phyloP scores from a whole-genome alignment of 2,113 vertebrate genomes.

The Pedionomus torquatus region DNA sequence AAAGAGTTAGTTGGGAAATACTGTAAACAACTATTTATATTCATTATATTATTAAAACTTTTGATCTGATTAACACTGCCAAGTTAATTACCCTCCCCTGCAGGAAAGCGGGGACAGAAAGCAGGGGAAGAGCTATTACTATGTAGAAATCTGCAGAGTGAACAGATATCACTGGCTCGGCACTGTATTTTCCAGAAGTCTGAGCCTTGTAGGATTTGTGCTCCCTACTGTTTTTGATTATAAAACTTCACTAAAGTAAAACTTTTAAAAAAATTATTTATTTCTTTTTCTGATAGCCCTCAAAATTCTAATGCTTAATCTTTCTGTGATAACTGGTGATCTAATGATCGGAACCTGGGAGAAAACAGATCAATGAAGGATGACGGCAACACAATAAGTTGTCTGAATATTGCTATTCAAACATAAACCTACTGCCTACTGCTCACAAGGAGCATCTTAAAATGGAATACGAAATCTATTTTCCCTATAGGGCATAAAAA shows the following conservation, averaged over 20 bases:
- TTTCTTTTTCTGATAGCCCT: background rate
- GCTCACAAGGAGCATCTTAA: background rate
- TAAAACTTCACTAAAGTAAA: background rate
- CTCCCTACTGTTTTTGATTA: background rate
- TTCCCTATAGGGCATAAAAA: background rate
- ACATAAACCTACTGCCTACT: background rate
- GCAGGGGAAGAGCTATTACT: background rate
- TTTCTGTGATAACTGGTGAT: background rate
- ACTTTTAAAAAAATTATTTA: rapidly evolving
- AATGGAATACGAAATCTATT: background rate
- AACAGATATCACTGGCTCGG: background rate
- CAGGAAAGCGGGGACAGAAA: background rate
- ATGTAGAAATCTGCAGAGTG: background rate
- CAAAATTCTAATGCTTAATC: background rate
- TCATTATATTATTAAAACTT: background rate
- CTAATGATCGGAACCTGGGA: background rate
- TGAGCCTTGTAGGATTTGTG: background rate
- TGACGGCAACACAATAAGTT: background rate
- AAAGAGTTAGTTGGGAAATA: background rate
- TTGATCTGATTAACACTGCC: background rate
- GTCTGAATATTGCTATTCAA: background rate
- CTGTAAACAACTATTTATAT: background rate
- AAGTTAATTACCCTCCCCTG: background rate
- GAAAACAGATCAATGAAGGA: background rate
- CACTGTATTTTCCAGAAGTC: background rate